Conservation (phyloP, 2,113 vertebrate genomes). For the Todiramphus chloris region DNA sequence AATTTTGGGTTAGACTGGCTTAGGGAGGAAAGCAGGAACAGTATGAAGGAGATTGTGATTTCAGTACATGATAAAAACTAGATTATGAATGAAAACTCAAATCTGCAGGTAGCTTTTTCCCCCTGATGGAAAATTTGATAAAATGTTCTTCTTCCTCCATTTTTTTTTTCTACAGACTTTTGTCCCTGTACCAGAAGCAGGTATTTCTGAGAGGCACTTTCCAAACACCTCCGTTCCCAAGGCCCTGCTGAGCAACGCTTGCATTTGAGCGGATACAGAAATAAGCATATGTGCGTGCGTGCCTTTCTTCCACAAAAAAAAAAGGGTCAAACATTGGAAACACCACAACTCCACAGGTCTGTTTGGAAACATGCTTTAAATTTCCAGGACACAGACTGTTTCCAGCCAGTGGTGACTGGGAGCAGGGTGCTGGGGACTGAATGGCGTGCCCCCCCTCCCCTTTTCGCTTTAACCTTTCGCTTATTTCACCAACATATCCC, state of each 20-base stretch:
- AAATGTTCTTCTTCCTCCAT: background rate
- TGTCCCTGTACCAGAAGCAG: background rate
- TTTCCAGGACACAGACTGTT: background rate
- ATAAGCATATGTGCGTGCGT: fast-evolving
- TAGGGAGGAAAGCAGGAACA: background rate
- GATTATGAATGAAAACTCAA: background rate
- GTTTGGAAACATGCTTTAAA: background rate
- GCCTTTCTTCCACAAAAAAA: background rate
- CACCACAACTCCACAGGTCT: fast-evolving
- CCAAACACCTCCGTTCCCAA: background rate
- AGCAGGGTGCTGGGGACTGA: fast-evolving
- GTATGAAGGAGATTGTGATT: background rate
- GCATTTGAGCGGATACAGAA: fast-evolving
- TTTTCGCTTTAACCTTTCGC: background rate
- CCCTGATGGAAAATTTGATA: background rate
- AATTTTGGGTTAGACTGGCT: background rate
- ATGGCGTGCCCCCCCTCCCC: too few relatives aligned
- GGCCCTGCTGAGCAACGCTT: background rate
- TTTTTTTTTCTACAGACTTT: background rate
- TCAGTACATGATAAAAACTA: background rate
- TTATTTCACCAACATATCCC: background rate
- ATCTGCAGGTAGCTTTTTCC: background rate
- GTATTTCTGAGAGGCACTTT: background rate
- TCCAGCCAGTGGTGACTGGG: fast-evolving
- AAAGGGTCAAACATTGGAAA: background rate